Base-by-base conservation (phyloP, 2,888 invertebrate genomes). In the Drosophila multiciliata region DNA sequence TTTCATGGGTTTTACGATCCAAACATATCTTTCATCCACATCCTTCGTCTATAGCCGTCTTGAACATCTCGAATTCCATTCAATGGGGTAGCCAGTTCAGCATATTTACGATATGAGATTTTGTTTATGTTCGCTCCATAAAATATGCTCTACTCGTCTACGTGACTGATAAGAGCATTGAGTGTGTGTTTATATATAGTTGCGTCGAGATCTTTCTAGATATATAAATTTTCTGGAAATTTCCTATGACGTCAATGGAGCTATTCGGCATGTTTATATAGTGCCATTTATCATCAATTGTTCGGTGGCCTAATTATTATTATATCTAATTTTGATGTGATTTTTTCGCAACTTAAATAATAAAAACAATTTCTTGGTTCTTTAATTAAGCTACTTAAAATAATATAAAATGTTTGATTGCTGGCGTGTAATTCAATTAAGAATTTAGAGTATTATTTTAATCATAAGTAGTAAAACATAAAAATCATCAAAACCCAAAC, bases 101-200 rank as follows among this genome's bases (percentile, higher is more conserved):
- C 58, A 45, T 78, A 63, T 78, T 66, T 74, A 78, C 64, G 45
- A 64, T 64, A 42, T 54, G 40, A 53, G 23, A 32, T 33, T 53
- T 42, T 54, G 53, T 58, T 70, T 70, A 65, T 74, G 62, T 61
- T 50, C 26, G 23, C 48, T 63, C 66, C 75, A 63, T 55, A 72
- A 75, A 70, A 62, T 65, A 20, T 72, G 32, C 29, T 66, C 32
- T 29, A 40, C 11, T 40, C n/a, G 35, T 35, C 54, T 71, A 75
- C 78, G 71, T 78, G 78, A 48, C 71, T 66, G 77, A 78, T 78
- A 78, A 78, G 74, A 70, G 23, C 45, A 29, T 17, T 57, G 35
- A n/a, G 61, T 38, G 20, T 64, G 26, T 20, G 35, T 60, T 33
- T 60, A 63, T 49, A 55, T 75, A 48, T 42, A 49, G 73, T 57